Percentiles rank a stretch among this genome's conserved stretches.
Evolutionary conservation across 2,888 invertebrate species (phyloP).

Genomic region (Spilarctia lutea): DNA sequence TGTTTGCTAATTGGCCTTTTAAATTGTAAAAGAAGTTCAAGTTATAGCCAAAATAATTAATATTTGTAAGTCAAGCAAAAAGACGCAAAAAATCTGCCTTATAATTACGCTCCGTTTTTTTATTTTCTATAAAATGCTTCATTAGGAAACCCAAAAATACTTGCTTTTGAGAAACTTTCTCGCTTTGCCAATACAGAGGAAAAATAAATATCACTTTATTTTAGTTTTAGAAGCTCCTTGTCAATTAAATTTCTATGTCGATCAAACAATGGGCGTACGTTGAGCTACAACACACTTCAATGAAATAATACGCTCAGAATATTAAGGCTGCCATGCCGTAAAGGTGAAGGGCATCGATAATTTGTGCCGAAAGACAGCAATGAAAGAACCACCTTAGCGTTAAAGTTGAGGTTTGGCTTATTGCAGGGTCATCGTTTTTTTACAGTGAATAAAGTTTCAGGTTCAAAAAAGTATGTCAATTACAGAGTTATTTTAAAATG

Average conservation of each 20-base stretch:
- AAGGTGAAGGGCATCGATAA: not conserved
- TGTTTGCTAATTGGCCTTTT: not conserved
- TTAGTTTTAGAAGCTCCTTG: not conserved
- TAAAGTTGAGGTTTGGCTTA: not conserved
- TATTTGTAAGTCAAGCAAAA: not conserved
- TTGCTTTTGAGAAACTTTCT: constrained; percentile 11
- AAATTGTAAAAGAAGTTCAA: not conserved
- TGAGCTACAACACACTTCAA: too few relatives aligned
- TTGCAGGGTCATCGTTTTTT: not conserved
- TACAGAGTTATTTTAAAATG: not conserved
- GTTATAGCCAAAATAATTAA: not conserved
- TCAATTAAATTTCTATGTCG: not conserved
- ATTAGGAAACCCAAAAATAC: constrained; percentile 32
- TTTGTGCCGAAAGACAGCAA: not conserved
- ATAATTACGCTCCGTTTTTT: not conserved
- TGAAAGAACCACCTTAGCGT: not conserved
- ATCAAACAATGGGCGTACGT: not conserved
- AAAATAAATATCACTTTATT: too few relatives aligned
- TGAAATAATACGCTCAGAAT: too few relatives aligned
- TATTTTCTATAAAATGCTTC: constrained; percentile 7
- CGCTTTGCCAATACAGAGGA: not conserved
- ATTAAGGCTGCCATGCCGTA: not conserved
- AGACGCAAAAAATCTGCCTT: not conserved
- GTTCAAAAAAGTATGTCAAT: not conserved
- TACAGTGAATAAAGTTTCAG: not conserved